A percentile compares a stretch with the other conserved stretches of the same genome.
Evolutionary conservation across 2,797 vertebrate genomes (phyloP).

Genomic region (Harpagifer antarcticus): DNA sequence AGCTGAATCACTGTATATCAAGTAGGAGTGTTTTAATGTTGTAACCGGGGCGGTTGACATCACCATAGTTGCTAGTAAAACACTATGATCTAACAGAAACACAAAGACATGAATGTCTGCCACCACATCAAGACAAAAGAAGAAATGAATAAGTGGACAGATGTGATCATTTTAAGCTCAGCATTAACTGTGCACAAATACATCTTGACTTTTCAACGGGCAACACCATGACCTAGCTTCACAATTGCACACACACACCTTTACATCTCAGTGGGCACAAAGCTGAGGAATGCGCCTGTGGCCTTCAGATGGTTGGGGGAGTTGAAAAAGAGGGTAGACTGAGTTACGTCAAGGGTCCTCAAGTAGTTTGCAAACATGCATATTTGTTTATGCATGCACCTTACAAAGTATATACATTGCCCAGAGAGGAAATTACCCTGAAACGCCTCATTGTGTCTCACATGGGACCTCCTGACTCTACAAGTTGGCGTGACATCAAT

Average conservation of each 20-base stretch:
- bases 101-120: neutral
- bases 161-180: neutral
- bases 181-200: neutral
- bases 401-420: constrained; percentile 19
- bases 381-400: constrained; percentile 37
- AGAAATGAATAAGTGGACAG: neutral
- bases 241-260: constrained; percentile 29
- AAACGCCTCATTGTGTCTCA: constrained; percentile 47
- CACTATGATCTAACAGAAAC: neutral
- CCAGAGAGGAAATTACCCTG: constrained; percentile 45
- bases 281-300: constrained; percentile 63
- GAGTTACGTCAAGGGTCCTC: constrained; percentile 41
- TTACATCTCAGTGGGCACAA: constrained; percentile 53
- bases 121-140: neutral
- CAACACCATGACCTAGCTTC: constrained; percentile 11
- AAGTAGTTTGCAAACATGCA: constrained; percentile 20
- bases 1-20: neutral
- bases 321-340: constrained; percentile 14
- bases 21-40: neutral
- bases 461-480: constrained; percentile 15
- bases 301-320: constrained; percentile 50
- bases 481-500: constrained; percentile 12
- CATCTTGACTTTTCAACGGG: neutral
- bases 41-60: neutral
- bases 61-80: neutral